Base-by-base conservation (phyloP, 1,140 invertebrate species). In the Trialeurodes vaporariorum region DNA sequence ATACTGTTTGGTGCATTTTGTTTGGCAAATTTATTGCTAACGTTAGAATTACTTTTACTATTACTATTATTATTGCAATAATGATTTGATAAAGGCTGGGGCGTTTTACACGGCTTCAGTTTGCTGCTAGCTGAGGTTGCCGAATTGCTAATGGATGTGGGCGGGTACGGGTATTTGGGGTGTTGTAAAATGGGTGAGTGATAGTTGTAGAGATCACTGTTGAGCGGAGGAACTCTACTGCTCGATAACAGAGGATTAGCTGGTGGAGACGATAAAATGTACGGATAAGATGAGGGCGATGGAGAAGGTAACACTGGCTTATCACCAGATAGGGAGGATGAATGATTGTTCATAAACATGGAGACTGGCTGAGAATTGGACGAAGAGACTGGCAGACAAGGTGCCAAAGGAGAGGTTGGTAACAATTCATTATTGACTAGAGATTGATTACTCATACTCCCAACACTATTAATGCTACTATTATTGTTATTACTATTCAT, bases 11-110 rank as follows among this genome's bases (percentile, higher is more conserved):
- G 24, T 9, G 27, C 34, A 27, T 22, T 64, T 24, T 26, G 26
- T 22, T 25, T 26, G 34, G 22, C 23, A n/a, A n/a, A n/a, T 27
- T 64, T 64, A 64, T 27, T 64, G 63, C 63, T 27, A 22, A 27
- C 27, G 27, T 64, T 64, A 64, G 23, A 23, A 64, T 27, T 64
- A 64, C 34, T 64, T 59, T 22, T 23, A 49, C 59, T 59, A 66
- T 22, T 66, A 66, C 27, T 64, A 59, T 25, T 63, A 34, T 64
- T 2, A 22, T 23, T 12, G 63, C 26, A 25, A 60, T 63, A 21
- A 27, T 23, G 26, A 49, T 49, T 17, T 17, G 34, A 49, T 17
- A 49, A 17, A 9, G 34, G 5, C 34, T 9, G 34, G n/a, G n/a
- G n/a, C 5, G 5, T 49, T 9, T 49, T 17, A 17, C 17, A 9